These are phyloP conservation scores for Nyctibius bracteatus DNA, from an alignment of 2,113 vertebrate species.

Conservation along the genomic window DNA sequence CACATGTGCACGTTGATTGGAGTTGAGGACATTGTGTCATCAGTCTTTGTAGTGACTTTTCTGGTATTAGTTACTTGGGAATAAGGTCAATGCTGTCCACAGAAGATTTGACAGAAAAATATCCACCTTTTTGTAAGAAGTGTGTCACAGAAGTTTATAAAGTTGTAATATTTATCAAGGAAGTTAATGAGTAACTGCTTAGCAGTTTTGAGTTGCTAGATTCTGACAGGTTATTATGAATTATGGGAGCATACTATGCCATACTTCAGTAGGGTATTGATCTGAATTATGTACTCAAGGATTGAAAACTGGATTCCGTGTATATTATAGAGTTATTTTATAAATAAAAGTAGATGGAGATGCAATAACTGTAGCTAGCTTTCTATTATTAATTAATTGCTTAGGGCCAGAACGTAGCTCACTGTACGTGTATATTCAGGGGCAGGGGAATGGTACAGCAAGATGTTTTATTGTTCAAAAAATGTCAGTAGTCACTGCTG, in stretches of 20 bases:
- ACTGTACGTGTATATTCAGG: neutral
- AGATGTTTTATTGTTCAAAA: neutral
- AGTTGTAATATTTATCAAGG: neutral
- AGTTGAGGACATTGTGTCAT: neutral
- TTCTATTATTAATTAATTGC: constrained; percentile 24
- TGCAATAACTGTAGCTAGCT: neutral
- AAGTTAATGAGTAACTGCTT: neutral
- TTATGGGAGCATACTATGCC: fast-evolving
- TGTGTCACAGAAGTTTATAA: neutral
- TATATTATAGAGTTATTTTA: neutral
- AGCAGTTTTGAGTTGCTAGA: neutral
- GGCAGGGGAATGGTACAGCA: neutral
- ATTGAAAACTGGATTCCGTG: neutral
- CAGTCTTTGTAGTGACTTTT: neutral
- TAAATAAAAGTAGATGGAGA: neutral
- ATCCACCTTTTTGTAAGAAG: neutral
- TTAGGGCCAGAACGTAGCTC: neutral
- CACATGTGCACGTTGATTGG: neutral
- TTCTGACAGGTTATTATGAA: neutral
- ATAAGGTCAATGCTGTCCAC: fast-evolving
- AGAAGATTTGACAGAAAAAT: neutral
- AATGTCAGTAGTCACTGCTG: neutral
- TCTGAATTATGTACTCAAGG: neutral
- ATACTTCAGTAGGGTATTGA: neutral
- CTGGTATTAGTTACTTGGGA: neutral